A percentile compares a stretch with the other conserved stretches of the same genome.
Conservation (phyloP, 2,113 vertebrate species). For the Malurus cyaneus region DNA sequence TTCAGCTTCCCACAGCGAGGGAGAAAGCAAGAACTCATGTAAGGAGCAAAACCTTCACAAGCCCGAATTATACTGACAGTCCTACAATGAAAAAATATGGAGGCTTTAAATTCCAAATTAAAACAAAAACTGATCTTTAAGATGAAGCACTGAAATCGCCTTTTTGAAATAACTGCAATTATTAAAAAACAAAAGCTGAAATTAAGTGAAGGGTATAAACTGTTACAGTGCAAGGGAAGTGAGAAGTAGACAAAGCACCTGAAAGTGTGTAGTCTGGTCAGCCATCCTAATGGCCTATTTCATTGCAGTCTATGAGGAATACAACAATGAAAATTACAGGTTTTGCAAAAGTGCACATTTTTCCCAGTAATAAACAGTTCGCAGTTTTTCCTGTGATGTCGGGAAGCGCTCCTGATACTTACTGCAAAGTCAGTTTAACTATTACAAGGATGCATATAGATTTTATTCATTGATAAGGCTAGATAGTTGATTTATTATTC, state of each 20-base stretch:
- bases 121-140: background rate
- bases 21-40: background rate
- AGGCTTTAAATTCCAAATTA: background rate
- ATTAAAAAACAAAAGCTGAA: background rate
- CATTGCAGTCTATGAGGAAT: background rate
- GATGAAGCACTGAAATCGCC: background rate
- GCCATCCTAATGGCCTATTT: background rate
- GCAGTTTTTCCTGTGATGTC: background rate
- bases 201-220: background rate
- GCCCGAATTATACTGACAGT: background rate
- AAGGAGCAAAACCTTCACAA: background rate
- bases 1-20: background rate
- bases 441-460: background rate
- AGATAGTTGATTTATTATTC: background rate
- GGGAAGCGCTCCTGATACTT: background rate
- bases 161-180: background rate
- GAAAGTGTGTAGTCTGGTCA: background rate
- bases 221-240: background rate
- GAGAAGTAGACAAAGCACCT: background rate
- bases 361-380: background rate
- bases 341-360: background rate
- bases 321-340: background rate
- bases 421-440: background rate
- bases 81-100: background rate
- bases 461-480: background rate